A percentile compares a stretch with the other conserved stretches of the same genome.
Evolutionary conservation across 2,888 invertebrate genomes (phyloP).

Genomic region (Temnothorax rugatulus): DNA sequence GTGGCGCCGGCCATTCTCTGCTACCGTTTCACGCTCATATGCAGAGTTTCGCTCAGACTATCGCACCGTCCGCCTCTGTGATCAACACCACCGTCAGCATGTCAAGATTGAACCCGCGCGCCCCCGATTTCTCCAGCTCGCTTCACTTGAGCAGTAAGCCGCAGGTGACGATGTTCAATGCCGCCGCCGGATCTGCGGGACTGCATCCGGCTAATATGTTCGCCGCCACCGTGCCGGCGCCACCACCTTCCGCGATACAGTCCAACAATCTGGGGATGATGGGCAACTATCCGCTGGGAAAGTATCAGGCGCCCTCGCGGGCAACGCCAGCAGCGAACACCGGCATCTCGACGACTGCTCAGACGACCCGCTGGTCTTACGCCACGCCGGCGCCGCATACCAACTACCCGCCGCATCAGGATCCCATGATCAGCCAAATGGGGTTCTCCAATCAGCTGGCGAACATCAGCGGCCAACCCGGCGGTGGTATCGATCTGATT

Average conservation of each 20-base stretch:
- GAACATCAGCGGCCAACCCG: constrained; percentile 77
- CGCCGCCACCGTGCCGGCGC: constrained; percentile 81
- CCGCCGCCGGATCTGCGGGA: constrained; percentile 73
- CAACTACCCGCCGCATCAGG: constrained; percentile 81
- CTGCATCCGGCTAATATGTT: constrained; percentile 83
- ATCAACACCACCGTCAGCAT: constrained; percentile 87
- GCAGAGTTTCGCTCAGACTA: constrained; percentile 82
- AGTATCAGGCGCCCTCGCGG: constrained; percentile 80
- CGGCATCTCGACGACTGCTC: constrained; percentile 80
- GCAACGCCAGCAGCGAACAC: constrained; percentile 73
- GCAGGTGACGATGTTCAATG: constrained; percentile 83
- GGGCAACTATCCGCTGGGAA: constrained; percentile 82
- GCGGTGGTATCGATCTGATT: constrained; percentile 80
- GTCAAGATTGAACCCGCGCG: constrained; percentile 93
- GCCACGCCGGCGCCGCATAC: constrained; percentile 79
- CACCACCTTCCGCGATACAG: constrained; percentile 80
- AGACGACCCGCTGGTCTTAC: constrained; percentile 83
- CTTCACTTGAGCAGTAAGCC: constrained; percentile 85
- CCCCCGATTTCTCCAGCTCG: constrained; percentile 91
- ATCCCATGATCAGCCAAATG: constrained; percentile 83
- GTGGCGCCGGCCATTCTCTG: constrained; percentile 74
- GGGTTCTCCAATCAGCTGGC: constrained; percentile 82
- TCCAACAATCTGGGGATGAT: constrained; percentile 82
- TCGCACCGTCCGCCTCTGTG: constrained; percentile 82
- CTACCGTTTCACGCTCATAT: constrained; percentile 82